These are phyloP conservation scores for Galleria mellonella DNA, from an alignment of 1,140 invertebrate species.

Conservation along the genomic window DNA sequence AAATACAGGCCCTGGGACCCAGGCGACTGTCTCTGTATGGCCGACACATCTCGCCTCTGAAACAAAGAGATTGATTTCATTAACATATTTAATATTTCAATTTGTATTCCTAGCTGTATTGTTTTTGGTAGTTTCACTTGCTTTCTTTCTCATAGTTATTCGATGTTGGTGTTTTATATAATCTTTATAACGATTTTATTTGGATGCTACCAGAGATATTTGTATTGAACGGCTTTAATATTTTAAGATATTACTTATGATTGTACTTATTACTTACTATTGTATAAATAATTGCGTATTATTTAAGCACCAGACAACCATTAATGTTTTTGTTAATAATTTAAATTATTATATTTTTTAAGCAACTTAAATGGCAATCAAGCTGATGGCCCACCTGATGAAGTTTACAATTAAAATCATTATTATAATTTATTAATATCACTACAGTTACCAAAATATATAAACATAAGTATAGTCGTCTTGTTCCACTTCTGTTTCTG, in stretches of 20 bases:
- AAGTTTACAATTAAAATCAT: no score
- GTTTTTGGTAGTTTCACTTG: neutral
- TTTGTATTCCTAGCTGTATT: constrained; percentile 25
- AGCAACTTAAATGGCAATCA: no score
- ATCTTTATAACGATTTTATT: neutral
- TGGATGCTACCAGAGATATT: no score
- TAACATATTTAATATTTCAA: constrained; percentile 40
- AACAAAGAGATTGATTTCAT: constrained; percentile 59
- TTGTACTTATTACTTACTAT: neutral
- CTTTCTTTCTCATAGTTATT: constrained; percentile 1
- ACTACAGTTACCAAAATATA: no score
- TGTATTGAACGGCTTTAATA: neutral
- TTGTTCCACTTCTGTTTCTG: no score
- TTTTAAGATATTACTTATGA: neutral
- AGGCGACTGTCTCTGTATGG: constrained; percentile 15
- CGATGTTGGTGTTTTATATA: constrained; percentile 28
- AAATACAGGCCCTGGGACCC: constrained; percentile 30
- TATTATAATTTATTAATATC: no score
- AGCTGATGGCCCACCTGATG: no score
- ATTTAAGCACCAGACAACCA: no score
- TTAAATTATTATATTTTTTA: no score
- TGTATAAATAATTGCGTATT: neutral
- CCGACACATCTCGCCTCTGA: constrained; percentile 23
- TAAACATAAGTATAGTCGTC: no score
- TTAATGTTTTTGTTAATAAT: no score